Evolutionary conservation across 2,888 invertebrate genomes (phyloP).

Genomic region (Clistopyga incitator): DNA sequence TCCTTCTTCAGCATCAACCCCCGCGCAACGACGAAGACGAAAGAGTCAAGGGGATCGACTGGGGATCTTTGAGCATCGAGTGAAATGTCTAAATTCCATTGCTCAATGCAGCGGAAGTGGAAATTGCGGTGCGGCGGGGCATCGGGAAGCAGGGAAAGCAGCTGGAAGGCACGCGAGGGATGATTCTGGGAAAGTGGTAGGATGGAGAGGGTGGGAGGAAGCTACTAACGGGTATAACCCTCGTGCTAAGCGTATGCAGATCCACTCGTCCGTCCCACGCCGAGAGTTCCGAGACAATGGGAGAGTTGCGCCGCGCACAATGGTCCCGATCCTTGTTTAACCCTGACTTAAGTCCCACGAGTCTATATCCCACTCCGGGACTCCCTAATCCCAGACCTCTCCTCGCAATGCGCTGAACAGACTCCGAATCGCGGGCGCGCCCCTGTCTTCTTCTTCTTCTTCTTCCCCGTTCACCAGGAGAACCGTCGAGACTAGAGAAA

Average conservation of each 20-base stretch:
- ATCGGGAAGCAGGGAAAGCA: slow-evolving; percentile 3
- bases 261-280: slow-evolving; percentile 82
- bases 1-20: not conserved
- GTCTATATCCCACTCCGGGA: slow-evolving; percentile 82
- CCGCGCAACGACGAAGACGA: not conserved
- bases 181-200: slow-evolving; percentile 62
- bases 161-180: slow-evolving; percentile 40
- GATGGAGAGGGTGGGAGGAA: slow-evolving; percentile 61
- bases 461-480: slow-evolving; percentile 17
- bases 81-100: slow-evolving; percentile 5
- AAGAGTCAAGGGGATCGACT: slow-evolving; percentile 26
- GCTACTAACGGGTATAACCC: slow-evolving; percentile 78
- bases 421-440: slow-evolving; percentile 51
- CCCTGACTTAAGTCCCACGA: slow-evolving; percentile 83
- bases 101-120: slow-evolving; percentile 38
- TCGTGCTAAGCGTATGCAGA: slow-evolving; percentile 84
- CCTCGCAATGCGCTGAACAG: slow-evolving; percentile 65
- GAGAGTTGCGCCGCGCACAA: slow-evolving; percentile 80
- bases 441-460: slow-evolving; percentile 28
- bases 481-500: not conserved
- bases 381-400: slow-evolving; percentile 82
- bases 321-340: slow-evolving; percentile 84
- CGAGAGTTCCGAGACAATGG: slow-evolving; percentile 82
- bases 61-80: not conserved
- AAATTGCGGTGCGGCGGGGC: slow-evolving; percentile 16